Base-by-base conservation (phyloP, 2,888 invertebrate species). In the Anticlea derivata region DNA sequence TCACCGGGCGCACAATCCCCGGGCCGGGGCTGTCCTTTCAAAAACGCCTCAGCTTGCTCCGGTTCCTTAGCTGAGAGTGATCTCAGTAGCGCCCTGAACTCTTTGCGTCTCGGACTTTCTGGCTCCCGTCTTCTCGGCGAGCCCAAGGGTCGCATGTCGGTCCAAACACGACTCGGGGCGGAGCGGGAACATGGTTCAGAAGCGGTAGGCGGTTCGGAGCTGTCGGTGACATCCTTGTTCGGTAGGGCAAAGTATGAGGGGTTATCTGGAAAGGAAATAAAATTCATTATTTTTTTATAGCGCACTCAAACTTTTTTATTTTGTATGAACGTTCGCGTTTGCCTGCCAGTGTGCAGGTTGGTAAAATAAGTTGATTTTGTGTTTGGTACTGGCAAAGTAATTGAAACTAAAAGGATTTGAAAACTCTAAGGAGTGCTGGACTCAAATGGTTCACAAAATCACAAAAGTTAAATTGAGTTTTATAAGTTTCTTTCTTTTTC, bases 241-340 rank as follows among this genome's bases (percentile, higher is more conserved):
- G 92, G 91, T 68, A 95, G 83, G 69, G 94, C 92, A 80, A 95
- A 95, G 79, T 95, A 95, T 57, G 95, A 95, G 34, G 95, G 95
- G 82, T 95, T 95, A 86, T 95, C 95, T 95, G 92, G 65, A 92
- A 90, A 78, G 87, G 75, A 66, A 57, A 29, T 22, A n/a, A 12
- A n/a, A 7, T 11, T 8, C 1, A 5, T 4, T n/a, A n/a, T n/a
- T n/a, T n/a, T n/a, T n/a, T n/a, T n/a, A n/a, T n/a, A n/a, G n/a
- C n/a, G n/a, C n/a, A n/a, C n/a, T n/a, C n/a, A n/a, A n/a, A n/a
- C n/a, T n/a, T n/a, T n/a, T n/a, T 17, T 17, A 17, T 17, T 17
- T 17, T 17, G n/a, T n/a, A n/a, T n/a, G n/a, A n/a, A n/a, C n/a
- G n/a, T n/a, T n/a, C n/a, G n/a, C n/a, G n/a, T n/a, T n/a, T n/a